phyloP scores from a whole-genome alignment of 2,888 invertebrate genomes.

The Thysanoteuthis rhombus region DNA sequence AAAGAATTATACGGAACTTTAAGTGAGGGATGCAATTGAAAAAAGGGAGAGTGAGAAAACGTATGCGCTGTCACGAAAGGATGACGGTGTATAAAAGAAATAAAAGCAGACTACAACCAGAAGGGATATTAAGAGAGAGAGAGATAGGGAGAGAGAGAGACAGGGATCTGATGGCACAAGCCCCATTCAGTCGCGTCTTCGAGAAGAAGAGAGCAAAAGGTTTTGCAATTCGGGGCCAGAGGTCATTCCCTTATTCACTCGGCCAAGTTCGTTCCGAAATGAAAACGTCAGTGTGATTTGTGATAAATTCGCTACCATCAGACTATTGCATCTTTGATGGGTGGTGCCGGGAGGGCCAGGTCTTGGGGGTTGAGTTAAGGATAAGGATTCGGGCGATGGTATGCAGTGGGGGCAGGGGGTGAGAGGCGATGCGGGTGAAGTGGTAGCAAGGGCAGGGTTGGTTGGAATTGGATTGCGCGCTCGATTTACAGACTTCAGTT shows the following conservation, averaged over 20 bases:
- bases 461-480: background rate
- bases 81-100: too few species aligned
- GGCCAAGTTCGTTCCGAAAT: background rate
- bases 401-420: too few species aligned
- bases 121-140: too few species aligned
- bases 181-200: background rate
- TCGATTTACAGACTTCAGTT: background rate
- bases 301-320: slow-evolving; percentile 12
- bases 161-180: background rate
- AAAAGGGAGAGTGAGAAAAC: too few species aligned
- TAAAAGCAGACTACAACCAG: too few species aligned
- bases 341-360: background rate
- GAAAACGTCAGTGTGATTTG: background rate
- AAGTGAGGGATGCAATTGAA: too few species aligned
- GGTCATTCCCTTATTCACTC: background rate
- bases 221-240: background rate
- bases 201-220: background rate
- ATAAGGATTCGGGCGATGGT: too few species aligned
- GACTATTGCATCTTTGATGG: background rate
- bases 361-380: background rate
- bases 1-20: background rate
- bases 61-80: too few species aligned
- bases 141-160: background rate
- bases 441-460: background rate
- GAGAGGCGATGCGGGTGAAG: background rate